Evolutionary conservation across 2,113 vertebrate species (phyloP).

Genomic region (Dicerorhinus sumatrensis): DNA sequence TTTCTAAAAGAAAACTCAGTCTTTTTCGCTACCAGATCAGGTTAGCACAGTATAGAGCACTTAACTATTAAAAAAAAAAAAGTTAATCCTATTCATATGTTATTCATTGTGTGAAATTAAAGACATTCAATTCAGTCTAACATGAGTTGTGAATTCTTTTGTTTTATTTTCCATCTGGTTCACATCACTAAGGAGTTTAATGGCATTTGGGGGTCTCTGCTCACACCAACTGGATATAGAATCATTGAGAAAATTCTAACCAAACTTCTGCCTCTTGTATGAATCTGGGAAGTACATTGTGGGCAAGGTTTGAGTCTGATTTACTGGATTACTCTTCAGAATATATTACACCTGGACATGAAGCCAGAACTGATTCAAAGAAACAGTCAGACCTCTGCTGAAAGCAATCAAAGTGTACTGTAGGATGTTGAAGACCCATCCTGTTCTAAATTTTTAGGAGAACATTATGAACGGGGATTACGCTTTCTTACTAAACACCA

Average conservation of each 20-base stretch:
- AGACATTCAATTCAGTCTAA: conserved; percentile 93
- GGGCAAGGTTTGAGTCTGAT: conserved; percentile 55
- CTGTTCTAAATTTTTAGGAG: neutral
- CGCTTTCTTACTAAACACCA: neutral
- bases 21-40: conserved; percentile 97
- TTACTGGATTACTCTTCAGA: conserved; percentile 25
- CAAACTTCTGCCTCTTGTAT: conserved; percentile 68
- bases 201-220: conserved; percentile 85
- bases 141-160: conserved; percentile 91
- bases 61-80: conserved; percentile 96
- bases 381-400: neutral
- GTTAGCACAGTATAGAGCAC: conserved; percentile 98
- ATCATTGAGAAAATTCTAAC: conserved; percentile 86
- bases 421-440: neutral
- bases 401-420: neutral
- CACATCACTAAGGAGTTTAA: conserved; percentile 87
- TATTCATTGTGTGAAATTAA: conserved; percentile 99
- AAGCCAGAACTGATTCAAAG: neutral
- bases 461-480: neutral
- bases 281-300: conserved; percentile 6
- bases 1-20: conserved; percentile 97
- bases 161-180: conserved; percentile 91
- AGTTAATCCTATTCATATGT: conserved; percentile 99
- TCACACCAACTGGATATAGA: conserved; percentile 84
- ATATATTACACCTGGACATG: neutral